These are phyloP conservation scores for Gobiocypris rarus DNA, from an alignment of 2,113 vertebrate species.

Conservation along the genomic window DNA sequence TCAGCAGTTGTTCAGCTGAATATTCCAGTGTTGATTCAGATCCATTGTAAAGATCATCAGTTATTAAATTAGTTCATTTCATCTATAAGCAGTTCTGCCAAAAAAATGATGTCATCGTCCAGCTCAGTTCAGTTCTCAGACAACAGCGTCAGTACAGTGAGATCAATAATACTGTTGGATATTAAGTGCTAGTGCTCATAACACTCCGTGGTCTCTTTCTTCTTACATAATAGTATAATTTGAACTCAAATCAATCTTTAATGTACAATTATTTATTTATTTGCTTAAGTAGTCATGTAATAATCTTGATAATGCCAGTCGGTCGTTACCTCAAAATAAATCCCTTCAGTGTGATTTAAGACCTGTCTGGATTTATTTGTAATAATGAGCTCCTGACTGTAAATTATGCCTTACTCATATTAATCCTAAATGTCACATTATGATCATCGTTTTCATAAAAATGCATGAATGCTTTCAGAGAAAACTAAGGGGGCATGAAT, in stretches of 20 bases:
- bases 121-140: no score
- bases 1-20: no score
- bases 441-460: constrained; percentile 13
- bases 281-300: not conserved
- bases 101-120: no score
- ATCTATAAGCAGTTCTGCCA: no score
- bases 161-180: no score
- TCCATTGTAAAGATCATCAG: no score
- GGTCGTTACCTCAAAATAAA: not conserved
- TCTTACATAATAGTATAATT: not conserved
- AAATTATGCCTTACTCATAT: not conserved
- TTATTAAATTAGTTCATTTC: no score
- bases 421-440: constrained; percentile 19
- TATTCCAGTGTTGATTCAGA: no score
- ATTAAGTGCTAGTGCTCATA: not conserved
- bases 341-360: not conserved
- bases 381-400: not conserved
- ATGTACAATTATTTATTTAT: not conserved
- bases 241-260: constrained; percentile 1
- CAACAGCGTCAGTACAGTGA: no score
- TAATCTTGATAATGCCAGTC: not conserved
- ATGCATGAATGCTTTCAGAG: not conserved
- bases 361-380: not conserved
- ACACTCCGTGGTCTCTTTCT: not conserved
- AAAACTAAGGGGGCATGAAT: not conserved